phyloP scores from a whole-genome alignment of 2,113 vertebrate species.

The Nothocercus julius region DNA sequence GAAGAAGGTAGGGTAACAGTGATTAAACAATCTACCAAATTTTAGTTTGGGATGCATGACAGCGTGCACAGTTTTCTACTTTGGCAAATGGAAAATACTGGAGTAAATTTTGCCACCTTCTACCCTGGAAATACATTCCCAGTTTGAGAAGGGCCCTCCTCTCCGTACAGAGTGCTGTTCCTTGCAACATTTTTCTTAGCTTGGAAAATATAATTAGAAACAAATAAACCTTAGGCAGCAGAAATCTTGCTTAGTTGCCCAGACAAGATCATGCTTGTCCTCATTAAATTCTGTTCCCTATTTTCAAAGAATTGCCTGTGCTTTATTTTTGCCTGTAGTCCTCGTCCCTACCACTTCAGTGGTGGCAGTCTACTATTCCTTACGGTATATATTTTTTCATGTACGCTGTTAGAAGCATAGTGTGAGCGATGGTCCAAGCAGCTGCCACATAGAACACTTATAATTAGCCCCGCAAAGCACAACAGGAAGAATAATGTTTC shows the following conservation, averaged over 20 bases:
- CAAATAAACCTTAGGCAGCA: background rate
- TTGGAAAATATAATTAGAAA: background rate
- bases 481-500: background rate
- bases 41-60: background rate
- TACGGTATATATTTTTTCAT: background rate
- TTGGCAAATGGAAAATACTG: background rate
- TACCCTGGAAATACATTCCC: background rate
- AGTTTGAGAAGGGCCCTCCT: background rate
- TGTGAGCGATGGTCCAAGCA: background rate
- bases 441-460: background rate
- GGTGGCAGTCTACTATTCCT: background rate
- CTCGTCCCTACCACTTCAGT: background rate
- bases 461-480: background rate
- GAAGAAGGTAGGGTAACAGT: background rate
- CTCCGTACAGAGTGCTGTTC: background rate
- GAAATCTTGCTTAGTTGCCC: background rate
- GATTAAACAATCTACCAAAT: background rate
- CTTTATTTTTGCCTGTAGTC: background rate
- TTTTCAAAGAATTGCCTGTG: background rate
- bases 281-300: background rate
- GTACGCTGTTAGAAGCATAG: background rate
- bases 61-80: background rate
- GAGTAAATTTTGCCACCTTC: background rate
- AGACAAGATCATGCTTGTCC: background rate
- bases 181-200: background rate